Evolutionary conservation across 2,888 invertebrate genomes (phyloP), one percentile per base, ranked within the genome.

Genomic region (Ganaspis brasiliensis): DNA sequence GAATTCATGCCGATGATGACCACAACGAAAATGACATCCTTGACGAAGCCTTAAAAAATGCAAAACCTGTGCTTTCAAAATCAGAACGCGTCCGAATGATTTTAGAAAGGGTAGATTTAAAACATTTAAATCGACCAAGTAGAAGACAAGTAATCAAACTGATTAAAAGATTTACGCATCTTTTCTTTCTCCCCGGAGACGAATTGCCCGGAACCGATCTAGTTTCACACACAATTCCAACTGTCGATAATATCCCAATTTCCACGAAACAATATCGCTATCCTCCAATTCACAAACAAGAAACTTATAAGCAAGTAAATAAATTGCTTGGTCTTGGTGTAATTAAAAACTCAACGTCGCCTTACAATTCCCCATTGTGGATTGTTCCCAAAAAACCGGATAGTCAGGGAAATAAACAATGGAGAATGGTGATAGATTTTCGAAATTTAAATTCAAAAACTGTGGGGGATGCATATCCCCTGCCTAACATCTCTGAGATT

Each of bases 401-500:
- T 26, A 0, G 16, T 16, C 1, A 16, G 2, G 35, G 59, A 1
- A 59, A 35, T 59, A 19, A 2, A 1, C 19, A 21, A 10, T 56
- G 55, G 14, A 19, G 55, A 10, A 19, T 56, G 12, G 55, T 24
- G 10, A 24, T 14, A 19, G 55, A 56, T 21, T 24, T 19, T 56
- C 24, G 55, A 1, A 21, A 9, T 0, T 10, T 3, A 10, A 56
- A 56, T 24, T 9, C 55, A 9, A 24, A 12, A 12, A 56, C 55
- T 16, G 52, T 16, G n/a, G 52, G 31, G 2, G 31, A 31, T 6
- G 31, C 31, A 4, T 31, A 31, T 6, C 31, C 31, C 31, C 31
- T 31, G 3, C 77, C n/a, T 80, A 83, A 56, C 19, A 56, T 56
- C 10, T 14, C 19, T 1, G 56, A 56, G n/a, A 56, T 56, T 16